Conservation (phyloP, 2,113 vertebrate genomes). For the Gymnorhina tibicen region DNA sequence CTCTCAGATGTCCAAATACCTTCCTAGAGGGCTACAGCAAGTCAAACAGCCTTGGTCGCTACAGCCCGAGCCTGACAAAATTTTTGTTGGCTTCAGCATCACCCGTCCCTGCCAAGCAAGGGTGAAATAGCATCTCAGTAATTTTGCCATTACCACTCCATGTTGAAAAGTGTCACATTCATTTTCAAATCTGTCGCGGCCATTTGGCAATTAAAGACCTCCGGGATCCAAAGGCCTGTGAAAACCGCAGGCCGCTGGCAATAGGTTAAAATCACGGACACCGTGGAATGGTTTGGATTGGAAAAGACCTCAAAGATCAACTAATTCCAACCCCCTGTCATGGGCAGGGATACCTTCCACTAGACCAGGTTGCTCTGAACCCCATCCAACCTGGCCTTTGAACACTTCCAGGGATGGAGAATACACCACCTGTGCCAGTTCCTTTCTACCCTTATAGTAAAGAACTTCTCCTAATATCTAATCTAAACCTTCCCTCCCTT, state of each 20-base stretch:
- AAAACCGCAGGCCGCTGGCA: fast-evolving
- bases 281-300: background rate
- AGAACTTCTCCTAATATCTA: background rate
- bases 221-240: background rate
- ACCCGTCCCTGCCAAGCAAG: background rate
- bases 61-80: background rate
- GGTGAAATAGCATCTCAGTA: background rate
- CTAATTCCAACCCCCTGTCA: background rate
- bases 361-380: background rate
- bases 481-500: background rate
- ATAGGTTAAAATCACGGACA: fast-evolving
- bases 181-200: background rate
- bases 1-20: conserved; percentile 5
- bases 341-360: background rate
- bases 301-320: background rate
- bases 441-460: background rate
- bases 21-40: background rate
- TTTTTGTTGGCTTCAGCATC: background rate
- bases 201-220: background rate
- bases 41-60: background rate
- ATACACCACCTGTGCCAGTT: background rate
- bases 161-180: background rate
- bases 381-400: background rate
- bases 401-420: background rate
- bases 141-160: background rate